Evolutionary conservation across 1,140 invertebrate genomes (phyloP).

Genomic region (Pseudobourletiella spinata): DNA sequence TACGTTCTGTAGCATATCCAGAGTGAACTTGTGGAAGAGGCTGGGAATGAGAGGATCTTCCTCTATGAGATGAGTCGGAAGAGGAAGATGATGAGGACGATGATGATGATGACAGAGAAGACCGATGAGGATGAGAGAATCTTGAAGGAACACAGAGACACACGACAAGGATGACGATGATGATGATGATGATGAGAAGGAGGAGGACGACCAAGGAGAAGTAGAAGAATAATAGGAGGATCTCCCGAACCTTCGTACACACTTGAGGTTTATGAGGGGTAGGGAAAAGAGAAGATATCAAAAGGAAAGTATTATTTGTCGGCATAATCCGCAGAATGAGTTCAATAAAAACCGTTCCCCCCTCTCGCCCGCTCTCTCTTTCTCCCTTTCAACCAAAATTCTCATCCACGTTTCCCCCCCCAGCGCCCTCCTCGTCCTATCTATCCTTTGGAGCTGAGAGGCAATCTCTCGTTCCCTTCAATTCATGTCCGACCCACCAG

Average conservation of each 20-base stretch:
- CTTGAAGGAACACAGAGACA: too few species aligned
- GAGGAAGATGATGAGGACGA: not conserved
- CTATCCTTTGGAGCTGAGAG: too few species aligned
- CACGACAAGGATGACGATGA: not conserved
- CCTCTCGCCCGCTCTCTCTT: not conserved
- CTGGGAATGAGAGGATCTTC: not conserved
- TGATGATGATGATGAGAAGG: not conserved
- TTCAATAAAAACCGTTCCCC: conserved; percentile 10
- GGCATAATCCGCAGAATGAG: conserved; percentile 15
- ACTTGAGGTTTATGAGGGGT: conserved; percentile 9
- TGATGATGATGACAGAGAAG: not conserved
- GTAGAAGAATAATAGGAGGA: not conserved
- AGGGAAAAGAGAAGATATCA: conserved; percentile 6
- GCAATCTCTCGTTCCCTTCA: too few species aligned
- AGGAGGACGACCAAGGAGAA: not conserved
- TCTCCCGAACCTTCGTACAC: not conserved
- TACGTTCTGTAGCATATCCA: too few species aligned
- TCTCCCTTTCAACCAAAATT: too few species aligned
- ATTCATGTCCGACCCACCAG: too few species aligned
- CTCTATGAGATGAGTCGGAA: not conserved
- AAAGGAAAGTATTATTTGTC: conserved; percentile 17
- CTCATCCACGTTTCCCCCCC: not conserved
- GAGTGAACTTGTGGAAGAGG: too few species aligned
- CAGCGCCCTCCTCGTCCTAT: not conserved
- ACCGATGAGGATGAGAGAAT: not conserved